Conservation (phyloP, 2,797 vertebrate genomes). For the Bradypodion ventrale region DNA sequence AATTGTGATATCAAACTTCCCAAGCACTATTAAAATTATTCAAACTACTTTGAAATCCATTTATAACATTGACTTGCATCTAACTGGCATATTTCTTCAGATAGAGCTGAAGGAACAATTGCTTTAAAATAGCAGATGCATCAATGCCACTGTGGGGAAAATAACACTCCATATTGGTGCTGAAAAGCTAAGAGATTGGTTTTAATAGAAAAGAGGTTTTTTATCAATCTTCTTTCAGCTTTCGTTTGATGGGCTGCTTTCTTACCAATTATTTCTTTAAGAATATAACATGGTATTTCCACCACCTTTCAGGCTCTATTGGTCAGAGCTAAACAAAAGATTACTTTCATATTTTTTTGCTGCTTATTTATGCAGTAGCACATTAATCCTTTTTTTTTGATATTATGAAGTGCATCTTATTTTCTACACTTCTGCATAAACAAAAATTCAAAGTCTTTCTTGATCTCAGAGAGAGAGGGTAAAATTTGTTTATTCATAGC, state of each 20-base stretch:
- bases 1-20: not conserved
- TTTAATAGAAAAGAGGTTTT: conserved; percentile 29
- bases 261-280: conserved; percentile 7
- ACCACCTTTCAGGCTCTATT: conserved; percentile 16
- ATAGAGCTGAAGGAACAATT: not conserved
- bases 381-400: conserved; percentile 3
- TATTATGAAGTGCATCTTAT: not conserved
- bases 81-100: conserved; percentile 3
- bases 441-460: conserved; percentile 8
- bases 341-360: conserved; percentile 7
- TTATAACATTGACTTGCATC: conserved; percentile 19
- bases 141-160: not conserved
- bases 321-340: conserved; percentile 16
- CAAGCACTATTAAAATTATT: conserved; percentile 6
- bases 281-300: conserved; percentile 24
- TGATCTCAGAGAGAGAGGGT: not conserved
- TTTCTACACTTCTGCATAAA: conserved; percentile 9
- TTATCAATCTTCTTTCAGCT: conserved; percentile 32
- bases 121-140: conserved; percentile 12
- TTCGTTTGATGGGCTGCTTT: conserved; percentile 31
- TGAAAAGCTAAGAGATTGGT: conserved; percentile 23
- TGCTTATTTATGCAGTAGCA: not conserved
- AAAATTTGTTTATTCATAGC: conserved; percentile 27
- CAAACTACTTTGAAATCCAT: not conserved
- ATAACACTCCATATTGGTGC: not conserved